A percentile compares a stretch with the other conserved stretches of the same genome.
These are phyloP conservation scores for Lacanobia oleracea DNA, from an alignment of 2,888 invertebrate genomes.

Conservation along the genomic window DNA sequence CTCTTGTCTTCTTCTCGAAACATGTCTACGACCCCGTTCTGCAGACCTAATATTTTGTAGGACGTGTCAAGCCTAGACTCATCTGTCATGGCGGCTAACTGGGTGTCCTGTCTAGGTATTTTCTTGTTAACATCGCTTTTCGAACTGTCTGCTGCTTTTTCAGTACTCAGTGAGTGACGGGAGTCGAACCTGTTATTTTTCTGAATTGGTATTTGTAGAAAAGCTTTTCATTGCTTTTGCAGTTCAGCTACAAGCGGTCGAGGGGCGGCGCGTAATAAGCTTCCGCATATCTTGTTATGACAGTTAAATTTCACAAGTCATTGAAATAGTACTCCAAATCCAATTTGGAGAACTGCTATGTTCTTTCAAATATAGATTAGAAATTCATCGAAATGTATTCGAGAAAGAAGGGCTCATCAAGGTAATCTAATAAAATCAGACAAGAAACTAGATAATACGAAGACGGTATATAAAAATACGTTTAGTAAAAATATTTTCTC, in stretches of 20 bases:
- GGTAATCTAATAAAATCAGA: not conserved
- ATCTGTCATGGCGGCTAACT: constrained; percentile 63
- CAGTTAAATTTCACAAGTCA: constrained; percentile 4
- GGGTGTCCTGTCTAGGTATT: constrained; percentile 36
- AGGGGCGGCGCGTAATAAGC: not conserved
- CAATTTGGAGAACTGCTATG: not conserved
- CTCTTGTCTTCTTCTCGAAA: constrained; percentile 29
- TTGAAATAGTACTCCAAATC: constrained; percentile 2
- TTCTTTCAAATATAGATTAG: not conserved
- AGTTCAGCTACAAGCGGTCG: not conserved
- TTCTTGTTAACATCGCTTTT: constrained; percentile 39
- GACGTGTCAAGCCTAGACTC: constrained; percentile 51
- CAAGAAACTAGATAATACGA: not conserved
- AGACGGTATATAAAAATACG: not conserved
- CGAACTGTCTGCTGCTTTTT: constrained; percentile 1
- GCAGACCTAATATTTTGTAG: constrained; percentile 56
- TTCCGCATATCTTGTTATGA: constrained; percentile 13
- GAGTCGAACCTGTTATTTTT: constrained; percentile 24
- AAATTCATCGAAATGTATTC: not conserved
- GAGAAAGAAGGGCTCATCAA: not conserved
- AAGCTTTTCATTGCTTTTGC: constrained; percentile 1
- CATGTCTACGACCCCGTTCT: constrained; percentile 67
- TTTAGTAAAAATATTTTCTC: constrained; percentile 6
- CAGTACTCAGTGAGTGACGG: constrained; percentile 12
- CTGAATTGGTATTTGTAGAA: constrained; percentile 7